Evolutionary conservation across 2,797 vertebrate species (phyloP), one percentile per base, ranked within the genome.

Genomic region (Oreonectes daqikongensis): DNA sequence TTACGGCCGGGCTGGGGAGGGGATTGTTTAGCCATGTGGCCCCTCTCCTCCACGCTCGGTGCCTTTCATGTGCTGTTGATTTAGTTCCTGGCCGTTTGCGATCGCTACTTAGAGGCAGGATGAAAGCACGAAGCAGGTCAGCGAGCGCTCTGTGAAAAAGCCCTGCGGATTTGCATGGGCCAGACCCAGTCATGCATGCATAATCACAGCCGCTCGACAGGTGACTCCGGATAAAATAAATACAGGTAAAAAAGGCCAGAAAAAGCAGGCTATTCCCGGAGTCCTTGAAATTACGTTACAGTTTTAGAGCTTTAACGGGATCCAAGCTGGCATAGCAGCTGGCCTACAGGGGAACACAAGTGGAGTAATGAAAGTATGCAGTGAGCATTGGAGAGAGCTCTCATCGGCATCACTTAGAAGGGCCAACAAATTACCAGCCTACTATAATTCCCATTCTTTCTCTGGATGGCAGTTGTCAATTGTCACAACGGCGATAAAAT

Each of bases 51-150:
- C 35, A 70, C 28, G 40, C 69, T 65, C 14, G 1, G 1, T 8
- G 14, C 66, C 76, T 79, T 73, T 83, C 66, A 69, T 78, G 78
- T 83, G 76, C 71, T 71, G 75, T 83, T 72, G 71, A 78, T 82
- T 80, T 78, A 72, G 64, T 68, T 76, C 75, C 32, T 57, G 61
- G 76, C 48, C 59, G 1, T 81, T 81, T 77, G 72, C n/a, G 64
- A 70, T 71, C 69, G 26, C 66, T 55, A 74, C 63, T 75, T 78
- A 66, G 72, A 57, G 48, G 55, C 20, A 52, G 63, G 68, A 70
- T 78, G 67, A 84, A 78, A 69, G 79, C 42, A 52, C n/a, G 32
- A 83, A 81, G 67, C 68, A 75, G 80, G 74, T 82, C 79, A 81
- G 59, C 12, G 17, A 70, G 73, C 76, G 35, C 64, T 67, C 26